Base-by-base conservation (phyloP, 2,888 invertebrate species). In the Sesia apiformis region DNA sequence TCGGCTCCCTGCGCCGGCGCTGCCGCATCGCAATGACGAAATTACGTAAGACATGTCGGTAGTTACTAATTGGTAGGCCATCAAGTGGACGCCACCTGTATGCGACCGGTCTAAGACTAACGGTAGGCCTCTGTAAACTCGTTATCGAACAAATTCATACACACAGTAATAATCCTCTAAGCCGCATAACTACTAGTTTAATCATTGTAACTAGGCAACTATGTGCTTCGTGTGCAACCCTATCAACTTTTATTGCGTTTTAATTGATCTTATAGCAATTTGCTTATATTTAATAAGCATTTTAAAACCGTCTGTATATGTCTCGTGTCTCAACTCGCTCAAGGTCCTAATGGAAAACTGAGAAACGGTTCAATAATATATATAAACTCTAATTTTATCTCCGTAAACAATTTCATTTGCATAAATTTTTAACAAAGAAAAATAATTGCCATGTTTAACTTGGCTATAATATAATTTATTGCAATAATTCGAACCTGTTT, bases 131-230 rank as follows among this genome's bases (percentile, higher is more conserved):
- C 65, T 70, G 62, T 67, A 74, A 78, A 81, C 80, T 83, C 69
- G 81, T 83, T 81, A 80, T 73, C 73, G 70, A 76, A 78, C 75
- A 69, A 78, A 78, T 76, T 78, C 74, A 78, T 75, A 66, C 60
- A 62, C 62, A 57, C 61, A 55, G 63, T 70, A 66, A 66, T 65
- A 67, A 69, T 63, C 69, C 70, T 68, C 64, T 64, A 64, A 66
- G 67, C 64, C 63, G 66, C 46, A 46, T 46, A 7, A 46, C n/a
- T 46, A 46, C 60, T 46, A 46, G 46, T 46, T 58, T 66, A 67
- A 70, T 66, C 66, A 74, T 74, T 70, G 66, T 4, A 46, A 46
- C 46, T 46, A 23, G 46, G 46, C 46, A 46, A 46, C 46, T n/a
- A 46, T 46, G 46, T 8, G 46, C 46, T 46, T 46, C 46, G 7